A percentile compares a stretch with the other conserved stretches of the same genome.
These are phyloP conservation scores for Siniperca scherzeri DNA, from an alignment of 2,797 vertebrate genomes.

Conservation along the genomic window DNA sequence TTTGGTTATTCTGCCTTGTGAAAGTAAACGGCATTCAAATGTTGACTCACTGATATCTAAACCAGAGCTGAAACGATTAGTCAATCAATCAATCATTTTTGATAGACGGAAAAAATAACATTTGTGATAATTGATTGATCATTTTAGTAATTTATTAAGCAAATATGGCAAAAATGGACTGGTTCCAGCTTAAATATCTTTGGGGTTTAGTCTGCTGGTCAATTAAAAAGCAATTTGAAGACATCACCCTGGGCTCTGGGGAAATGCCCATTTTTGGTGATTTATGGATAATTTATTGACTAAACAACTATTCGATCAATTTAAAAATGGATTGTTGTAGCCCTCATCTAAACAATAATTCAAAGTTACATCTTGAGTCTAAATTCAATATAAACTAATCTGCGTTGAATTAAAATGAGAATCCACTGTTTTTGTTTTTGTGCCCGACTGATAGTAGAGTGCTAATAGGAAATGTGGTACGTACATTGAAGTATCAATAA, in stretches of 20 bases:
- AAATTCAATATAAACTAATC: not conserved
- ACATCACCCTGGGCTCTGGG: not conserved
- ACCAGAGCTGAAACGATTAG: not conserved
- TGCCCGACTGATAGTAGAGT: not conserved
- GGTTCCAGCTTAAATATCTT: not conserved
- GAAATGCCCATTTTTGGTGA: not conserved
- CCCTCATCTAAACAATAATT: not conserved
- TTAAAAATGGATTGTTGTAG: not conserved
- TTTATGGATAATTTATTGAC: not conserved
- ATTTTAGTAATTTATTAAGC: not conserved
- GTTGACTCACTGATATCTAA: slow-evolving; percentile 5
- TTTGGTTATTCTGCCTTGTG: not conserved
- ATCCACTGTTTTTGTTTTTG: not conserved
- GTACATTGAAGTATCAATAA: not conserved
- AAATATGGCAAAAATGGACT: not conserved
- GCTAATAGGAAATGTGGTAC: not conserved
- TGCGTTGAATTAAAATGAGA: not conserved
- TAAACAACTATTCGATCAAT: not conserved
- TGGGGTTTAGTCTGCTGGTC: not conserved
- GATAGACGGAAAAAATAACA: not conserved
- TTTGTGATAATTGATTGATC: not conserved
- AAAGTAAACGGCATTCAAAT: not conserved
- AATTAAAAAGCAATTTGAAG: not conserved
- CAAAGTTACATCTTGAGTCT: not conserved
- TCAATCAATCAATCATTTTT: not conserved